phyloP scores from a whole-genome alignment of 1,140 invertebrate genomes.

The Chymomyza costata region DNA sequence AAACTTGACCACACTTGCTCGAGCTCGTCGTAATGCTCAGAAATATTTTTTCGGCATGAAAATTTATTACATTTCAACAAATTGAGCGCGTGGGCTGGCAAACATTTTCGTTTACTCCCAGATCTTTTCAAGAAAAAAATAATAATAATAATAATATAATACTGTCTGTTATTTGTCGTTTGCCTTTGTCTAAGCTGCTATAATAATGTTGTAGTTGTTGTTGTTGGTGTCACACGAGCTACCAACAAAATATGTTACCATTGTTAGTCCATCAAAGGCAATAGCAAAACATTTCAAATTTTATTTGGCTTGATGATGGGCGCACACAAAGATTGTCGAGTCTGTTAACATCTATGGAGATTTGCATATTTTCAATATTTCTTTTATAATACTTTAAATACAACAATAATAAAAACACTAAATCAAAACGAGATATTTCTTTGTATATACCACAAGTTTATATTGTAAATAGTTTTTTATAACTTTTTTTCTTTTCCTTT shows the following conservation, averaged over 20 bases:
- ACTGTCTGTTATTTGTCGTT: constrained; percentile 8
- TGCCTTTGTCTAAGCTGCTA: neutral
- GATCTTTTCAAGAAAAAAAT: no score
- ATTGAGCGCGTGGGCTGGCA: constrained; percentile 29
- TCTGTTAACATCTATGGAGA: constrained; percentile 53
- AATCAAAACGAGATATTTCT: constrained; percentile 43
- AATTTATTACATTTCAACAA: constrained; percentile 26
- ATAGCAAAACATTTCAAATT: constrained; percentile 32
- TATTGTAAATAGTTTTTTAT: neutral
- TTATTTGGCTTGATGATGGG: constrained; percentile 30
- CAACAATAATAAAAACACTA: constrained; percentile 42
- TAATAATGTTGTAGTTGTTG: neutral
- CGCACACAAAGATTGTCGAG: constrained; percentile 14
- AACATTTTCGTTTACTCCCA: constrained; percentile 12
- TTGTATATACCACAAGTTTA: constrained; percentile 56
- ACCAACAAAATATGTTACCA: neutral
- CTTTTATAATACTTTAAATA: no score
- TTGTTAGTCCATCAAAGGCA: constrained; percentile 32
- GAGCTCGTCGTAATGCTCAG: no score
- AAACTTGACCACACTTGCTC: constrained; percentile 27
- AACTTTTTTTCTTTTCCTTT: neutral
- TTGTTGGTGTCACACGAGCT: neutral
- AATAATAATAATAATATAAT: no score
- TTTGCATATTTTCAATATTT: constrained; percentile 66
- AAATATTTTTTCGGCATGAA: no score